Conservation (phyloP, 1,140 invertebrate species). For the Drosophila aff. region DNA sequence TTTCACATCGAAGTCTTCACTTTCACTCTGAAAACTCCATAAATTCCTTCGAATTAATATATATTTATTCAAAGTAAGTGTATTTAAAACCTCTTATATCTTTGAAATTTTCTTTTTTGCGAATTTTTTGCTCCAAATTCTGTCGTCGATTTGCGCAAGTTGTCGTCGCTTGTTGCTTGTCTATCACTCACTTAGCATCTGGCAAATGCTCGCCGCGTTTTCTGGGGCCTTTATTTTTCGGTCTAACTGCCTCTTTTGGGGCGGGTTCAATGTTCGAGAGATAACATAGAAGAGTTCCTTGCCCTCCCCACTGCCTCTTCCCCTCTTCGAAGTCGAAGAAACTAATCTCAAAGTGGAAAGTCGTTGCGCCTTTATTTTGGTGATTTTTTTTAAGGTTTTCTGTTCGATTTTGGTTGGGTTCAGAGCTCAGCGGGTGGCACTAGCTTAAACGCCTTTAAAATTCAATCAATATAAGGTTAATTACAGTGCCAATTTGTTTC, state of each 20-base stretch:
- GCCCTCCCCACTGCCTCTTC: not conserved
- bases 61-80: slow-evolving; percentile 1
- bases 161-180: slow-evolving; percentile 57
- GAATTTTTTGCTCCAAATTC: slow-evolving; percentile 38
- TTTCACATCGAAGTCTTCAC: not conserved
- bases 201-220: slow-evolving; percentile 47
- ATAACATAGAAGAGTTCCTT: slow-evolving; percentile 27
- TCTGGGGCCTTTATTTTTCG: slow-evolving; percentile 32
- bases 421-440: slow-evolving; percentile 53
- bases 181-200: slow-evolving; percentile 71
- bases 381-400: not conserved
- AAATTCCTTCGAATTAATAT: not conserved
- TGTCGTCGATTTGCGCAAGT: slow-evolving; percentile 62
- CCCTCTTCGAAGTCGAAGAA: slow-evolving; percentile 40
- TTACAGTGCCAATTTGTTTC: slow-evolving; percentile 55
- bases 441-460: slow-evolving; percentile 68
- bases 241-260: slow-evolving; percentile 25
- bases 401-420: slow-evolving; percentile 14
- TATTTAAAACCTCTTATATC: not conserved
- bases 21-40: not conserved
- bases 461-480: slow-evolving; percentile 76
- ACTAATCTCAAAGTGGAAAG: slow-evolving; percentile 12
- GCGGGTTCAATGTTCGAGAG: slow-evolving; percentile 59
- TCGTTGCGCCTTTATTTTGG: slow-evolving; percentile 12
- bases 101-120: not conserved